These are phyloP conservation scores for Anabas testudineus DNA, from an alignment of 2,797 vertebrate genomes.

Conservation along the genomic window DNA sequence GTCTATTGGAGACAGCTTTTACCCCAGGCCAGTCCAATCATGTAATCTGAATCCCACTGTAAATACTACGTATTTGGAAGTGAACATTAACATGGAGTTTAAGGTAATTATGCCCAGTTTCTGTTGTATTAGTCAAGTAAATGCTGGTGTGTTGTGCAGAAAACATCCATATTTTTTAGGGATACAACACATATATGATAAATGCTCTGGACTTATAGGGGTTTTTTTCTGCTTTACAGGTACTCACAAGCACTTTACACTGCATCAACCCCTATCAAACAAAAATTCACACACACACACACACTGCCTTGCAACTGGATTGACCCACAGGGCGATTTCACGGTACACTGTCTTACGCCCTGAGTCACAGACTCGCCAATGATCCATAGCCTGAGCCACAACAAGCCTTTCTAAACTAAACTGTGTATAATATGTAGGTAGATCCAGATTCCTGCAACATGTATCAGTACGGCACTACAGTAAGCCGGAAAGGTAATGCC, in stretches of 20 bases:
- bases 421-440: background rate
- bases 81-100: conserved; percentile 12
- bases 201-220: no score
- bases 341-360: no score
- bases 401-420: background rate
- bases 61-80: background rate
- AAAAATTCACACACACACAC: no score
- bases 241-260: no score
- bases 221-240: no score
- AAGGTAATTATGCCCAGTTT: background rate
- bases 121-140: background rate
- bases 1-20: background rate
- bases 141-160: background rate
- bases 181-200: no score
- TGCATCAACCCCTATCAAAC: no score
- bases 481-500: background rate
- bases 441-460: conserved; percentile 2
- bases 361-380: no score
- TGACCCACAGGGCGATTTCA: no score
- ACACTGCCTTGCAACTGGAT: no score
- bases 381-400: background rate
- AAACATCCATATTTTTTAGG: background rate
- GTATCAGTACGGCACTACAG: background rate
- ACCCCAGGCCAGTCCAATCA: background rate
- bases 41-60: conserved; percentile 5